Conservation (phyloP, 2,113 vertebrate genomes). For the Chaetodon trifascialis region DNA sequence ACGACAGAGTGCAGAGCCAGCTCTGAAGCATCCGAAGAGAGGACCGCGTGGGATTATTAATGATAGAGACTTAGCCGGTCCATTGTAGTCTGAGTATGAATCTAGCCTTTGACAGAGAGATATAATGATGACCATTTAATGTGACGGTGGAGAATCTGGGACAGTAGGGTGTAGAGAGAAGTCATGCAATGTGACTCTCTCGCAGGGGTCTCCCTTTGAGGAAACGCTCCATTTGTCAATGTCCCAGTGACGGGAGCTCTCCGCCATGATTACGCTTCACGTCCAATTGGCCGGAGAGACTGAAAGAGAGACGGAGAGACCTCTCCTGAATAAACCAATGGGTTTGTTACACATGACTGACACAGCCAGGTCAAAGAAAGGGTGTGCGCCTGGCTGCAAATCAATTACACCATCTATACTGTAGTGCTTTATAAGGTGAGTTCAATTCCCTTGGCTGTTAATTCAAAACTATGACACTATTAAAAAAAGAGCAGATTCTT, state of each 20-base stretch:
- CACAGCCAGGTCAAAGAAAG: slow-evolving; percentile 48
- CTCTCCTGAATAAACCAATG: slow-evolving; percentile 51
- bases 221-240: slow-evolving; percentile 66
- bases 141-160: slow-evolving; percentile 70
- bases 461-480: background rate
- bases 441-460: background rate
- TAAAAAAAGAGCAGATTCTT: background rate
- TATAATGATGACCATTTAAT: slow-evolving; percentile 70
- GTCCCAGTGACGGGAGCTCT: slow-evolving; percentile 53
- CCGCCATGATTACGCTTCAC: slow-evolving; percentile 48
- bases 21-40: slow-evolving; percentile 16
- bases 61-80: slow-evolving; percentile 21
- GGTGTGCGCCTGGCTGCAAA: background rate
- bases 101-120: slow-evolving; percentile 49
- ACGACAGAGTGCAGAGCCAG: background rate
- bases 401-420: slow-evolving; percentile 16
- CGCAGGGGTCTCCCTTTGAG: slow-evolving; percentile 58
- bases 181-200: slow-evolving; percentile 56
- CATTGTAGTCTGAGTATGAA: slow-evolving; percentile 48
- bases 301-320: slow-evolving; percentile 38
- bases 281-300: slow-evolving; percentile 53
- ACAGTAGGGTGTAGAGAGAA: slow-evolving; percentile 48
- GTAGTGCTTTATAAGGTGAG: background rate
- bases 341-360: slow-evolving; percentile 47
- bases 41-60: slow-evolving; percentile 38